Conservation (phyloP, 30 jellyfish, hydroid and myxozoan species). For the Hydra vulgaris region DNA sequence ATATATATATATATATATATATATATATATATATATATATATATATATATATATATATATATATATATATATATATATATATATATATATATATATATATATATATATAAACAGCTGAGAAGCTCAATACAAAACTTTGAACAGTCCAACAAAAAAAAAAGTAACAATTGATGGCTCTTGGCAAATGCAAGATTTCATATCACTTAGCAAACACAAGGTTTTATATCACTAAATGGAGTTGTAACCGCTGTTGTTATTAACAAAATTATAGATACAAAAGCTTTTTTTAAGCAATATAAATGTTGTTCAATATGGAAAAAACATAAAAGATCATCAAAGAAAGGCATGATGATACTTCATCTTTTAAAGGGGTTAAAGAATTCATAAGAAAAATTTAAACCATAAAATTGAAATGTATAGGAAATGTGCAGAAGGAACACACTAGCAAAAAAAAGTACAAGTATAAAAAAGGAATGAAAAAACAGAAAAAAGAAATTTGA, state of each 20-base stretch:
- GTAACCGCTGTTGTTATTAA: background rate
- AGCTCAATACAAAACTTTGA: background rate
- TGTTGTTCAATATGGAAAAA: background rate
- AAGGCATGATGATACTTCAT: background rate
- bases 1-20: too few relatives aligned
- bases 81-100: too few relatives aligned
- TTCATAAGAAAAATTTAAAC: background rate
- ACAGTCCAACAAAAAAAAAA: background rate
- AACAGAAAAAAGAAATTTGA: background rate
- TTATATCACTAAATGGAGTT: background rate
- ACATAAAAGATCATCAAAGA: background rate
- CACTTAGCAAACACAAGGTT: background rate
- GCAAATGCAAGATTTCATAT: background rate
- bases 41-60: too few relatives aligned
- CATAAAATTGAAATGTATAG: background rate
- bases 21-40: too few relatives aligned
- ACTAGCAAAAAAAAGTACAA: background rate
- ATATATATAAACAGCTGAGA: too few relatives aligned
- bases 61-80: too few relatives aligned
- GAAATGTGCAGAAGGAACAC: background rate
- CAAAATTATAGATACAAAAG: background rate
- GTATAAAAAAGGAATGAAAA: background rate
- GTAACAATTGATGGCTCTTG: background rate
- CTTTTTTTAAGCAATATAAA: background rate
- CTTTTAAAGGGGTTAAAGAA: background rate